phyloP scores from a whole-genome alignment of 2,797 vertebrate species.

The Cynopterus sphinx region DNA sequence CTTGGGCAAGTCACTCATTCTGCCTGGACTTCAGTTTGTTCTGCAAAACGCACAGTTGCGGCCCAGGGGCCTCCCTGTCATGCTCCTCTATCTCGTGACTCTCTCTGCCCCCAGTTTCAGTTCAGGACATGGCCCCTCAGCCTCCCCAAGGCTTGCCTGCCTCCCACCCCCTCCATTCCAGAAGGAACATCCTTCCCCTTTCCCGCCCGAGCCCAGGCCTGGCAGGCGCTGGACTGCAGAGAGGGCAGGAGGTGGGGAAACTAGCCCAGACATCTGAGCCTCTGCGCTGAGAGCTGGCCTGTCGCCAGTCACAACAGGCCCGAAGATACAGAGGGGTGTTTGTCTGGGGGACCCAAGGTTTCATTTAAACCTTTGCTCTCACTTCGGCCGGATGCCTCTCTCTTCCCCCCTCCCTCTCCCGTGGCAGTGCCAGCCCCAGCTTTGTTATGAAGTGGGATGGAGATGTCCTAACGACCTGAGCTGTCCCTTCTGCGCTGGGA shows the following conservation, averaged over 20 bases:
- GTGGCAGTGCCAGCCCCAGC: neutral
- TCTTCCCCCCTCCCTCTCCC: neutral
- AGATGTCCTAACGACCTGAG: neutral
- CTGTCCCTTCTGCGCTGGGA: neutral
- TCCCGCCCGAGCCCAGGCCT: constrained; percentile 16
- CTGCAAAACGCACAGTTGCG: neutral
- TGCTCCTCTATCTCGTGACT: neutral
- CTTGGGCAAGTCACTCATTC: neutral
- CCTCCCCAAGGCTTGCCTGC: neutral
- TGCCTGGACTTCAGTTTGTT: neutral
- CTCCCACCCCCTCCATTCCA: constrained; percentile 53
- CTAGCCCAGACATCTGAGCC: constrained; percentile 5
- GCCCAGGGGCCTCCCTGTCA: neutral
- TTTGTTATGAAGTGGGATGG: neutral
- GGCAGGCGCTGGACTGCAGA: constrained; percentile 6
- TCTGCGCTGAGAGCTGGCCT: neutral
- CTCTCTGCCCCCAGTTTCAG: neutral
- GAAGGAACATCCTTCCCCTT: constrained; percentile 49
- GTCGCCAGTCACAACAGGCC: constrained; percentile 62
- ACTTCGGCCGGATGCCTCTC: neutral
- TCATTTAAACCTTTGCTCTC: neutral
- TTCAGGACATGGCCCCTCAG: neutral
- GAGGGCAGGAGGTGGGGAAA: constrained; percentile 22
- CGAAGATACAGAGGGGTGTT: constrained; percentile 55
- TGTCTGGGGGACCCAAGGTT: constrained; percentile 56